These are phyloP conservation scores for Nemapogon koenigi DNA, from an alignment of 2,888 invertebrate genomes.

Conservation along the genomic window DNA sequence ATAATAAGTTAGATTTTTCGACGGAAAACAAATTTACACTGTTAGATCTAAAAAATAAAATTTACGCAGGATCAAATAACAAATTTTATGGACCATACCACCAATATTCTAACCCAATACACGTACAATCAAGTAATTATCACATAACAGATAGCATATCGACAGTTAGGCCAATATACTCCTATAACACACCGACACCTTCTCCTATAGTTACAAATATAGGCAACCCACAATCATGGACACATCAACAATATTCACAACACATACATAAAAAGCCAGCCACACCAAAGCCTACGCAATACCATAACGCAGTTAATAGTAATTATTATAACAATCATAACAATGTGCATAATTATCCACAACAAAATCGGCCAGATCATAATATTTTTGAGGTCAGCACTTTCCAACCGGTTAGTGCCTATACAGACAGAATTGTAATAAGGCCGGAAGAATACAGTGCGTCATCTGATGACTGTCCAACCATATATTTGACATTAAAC, in stretches of 20 bases:
- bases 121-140: conserved; percentile 35
- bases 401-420: conserved; percentile 40
- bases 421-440: conserved; percentile 53
- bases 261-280: conserved; percentile 24
- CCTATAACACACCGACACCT: conserved; percentile 35
- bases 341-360: conserved; percentile 28
- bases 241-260: conserved; percentile 11
- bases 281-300: conserved; percentile 32
- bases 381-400: conserved; percentile 46
- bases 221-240: conserved; percentile 45
- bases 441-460: conserved; percentile 53
- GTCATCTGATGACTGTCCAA: conserved; percentile 56
- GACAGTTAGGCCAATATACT: conserved; percentile 25
- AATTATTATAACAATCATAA: conserved; percentile 28
- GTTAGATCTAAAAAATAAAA: conserved; percentile 4
- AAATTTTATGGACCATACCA: conserved; percentile 28
- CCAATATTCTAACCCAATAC: conserved; percentile 31
- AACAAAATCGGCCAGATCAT: conserved; percentile 20
- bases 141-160: conserved; percentile 31
- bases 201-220: conserved; percentile 54
- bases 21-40: conserved; percentile 15
- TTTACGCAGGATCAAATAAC: conserved; percentile 15
- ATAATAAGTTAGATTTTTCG: conserved; percentile 19
- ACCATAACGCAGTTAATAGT: conserved; percentile 29
- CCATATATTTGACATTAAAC: conserved; percentile 61